These are phyloP conservation scores for Sphecodes monilicornis DNA, from an alignment of 2,888 invertebrate genomes.

Conservation along the genomic window DNA sequence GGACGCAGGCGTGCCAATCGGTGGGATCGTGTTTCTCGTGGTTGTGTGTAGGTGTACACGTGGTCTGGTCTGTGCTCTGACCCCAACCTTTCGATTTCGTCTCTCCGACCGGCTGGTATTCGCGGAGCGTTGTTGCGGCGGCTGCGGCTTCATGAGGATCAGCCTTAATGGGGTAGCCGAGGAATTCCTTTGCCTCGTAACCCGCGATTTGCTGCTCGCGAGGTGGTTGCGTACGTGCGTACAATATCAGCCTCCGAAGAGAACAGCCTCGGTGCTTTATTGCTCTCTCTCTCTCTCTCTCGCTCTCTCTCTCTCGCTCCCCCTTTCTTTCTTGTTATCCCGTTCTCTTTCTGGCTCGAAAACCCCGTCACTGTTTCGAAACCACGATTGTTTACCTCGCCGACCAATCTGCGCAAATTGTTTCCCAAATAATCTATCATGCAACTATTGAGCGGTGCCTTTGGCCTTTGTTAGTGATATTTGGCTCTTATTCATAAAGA, in stretches of 20 bases:
- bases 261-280: slow-evolving; percentile 17
- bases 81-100: slow-evolving; percentile 71
- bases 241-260: slow-evolving; percentile 34
- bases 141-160: slow-evolving; percentile 38
- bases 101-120: slow-evolving; percentile 59
- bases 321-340: slow-evolving; percentile 26
- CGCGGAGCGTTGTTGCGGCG: slow-evolving; percentile 41
- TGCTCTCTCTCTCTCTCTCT: not conserved
- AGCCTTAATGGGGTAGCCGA: slow-evolving; percentile 68
- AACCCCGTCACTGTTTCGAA: not conserved
- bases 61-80: slow-evolving; percentile 61
- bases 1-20: slow-evolving; percentile 30
- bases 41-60: slow-evolving; percentile 54
- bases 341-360: not conserved
- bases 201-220: slow-evolving; percentile 68
- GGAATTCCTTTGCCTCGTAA: slow-evolving; percentile 70
- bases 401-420: not conserved
- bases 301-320: not conserved
- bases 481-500: too few relatives aligned
- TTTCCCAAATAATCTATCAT: not conserved
- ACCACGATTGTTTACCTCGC: not conserved
- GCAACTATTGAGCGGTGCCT: too few relatives aligned
- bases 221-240: slow-evolving; percentile 60
- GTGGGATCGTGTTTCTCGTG: slow-evolving; percentile 41
- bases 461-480: too few relatives aligned